Conservation (phyloP, 2,797 vertebrate genomes). For the Myiothlypis coronata region DNA sequence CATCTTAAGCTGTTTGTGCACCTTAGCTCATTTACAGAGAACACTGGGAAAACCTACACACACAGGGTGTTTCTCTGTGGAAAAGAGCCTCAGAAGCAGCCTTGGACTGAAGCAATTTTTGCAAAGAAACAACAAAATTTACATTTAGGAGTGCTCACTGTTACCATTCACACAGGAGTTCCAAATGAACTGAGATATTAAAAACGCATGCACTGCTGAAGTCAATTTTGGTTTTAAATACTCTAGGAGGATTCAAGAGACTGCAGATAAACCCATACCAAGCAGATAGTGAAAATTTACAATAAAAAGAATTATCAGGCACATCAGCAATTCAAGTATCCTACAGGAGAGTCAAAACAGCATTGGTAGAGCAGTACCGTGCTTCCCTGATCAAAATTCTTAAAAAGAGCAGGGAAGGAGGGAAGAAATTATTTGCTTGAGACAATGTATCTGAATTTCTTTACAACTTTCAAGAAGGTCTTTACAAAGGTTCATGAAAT, state of each 20-base stretch:
- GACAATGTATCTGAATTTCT: not conserved
- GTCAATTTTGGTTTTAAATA: not conserved
- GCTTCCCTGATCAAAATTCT: not conserved
- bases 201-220: not conserved
- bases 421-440: not conserved
- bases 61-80: not conserved
- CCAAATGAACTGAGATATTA: not conserved
- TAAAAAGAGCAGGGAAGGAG: not conserved
- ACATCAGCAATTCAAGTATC: not conserved
- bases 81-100: not conserved
- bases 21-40: not conserved
- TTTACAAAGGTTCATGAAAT: not conserved
- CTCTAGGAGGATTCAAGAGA: not conserved
- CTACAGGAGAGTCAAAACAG: not conserved
- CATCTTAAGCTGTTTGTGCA: not conserved
- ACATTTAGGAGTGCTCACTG: not conserved
- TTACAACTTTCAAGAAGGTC: not conserved
- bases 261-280: not conserved
- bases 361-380: not conserved
- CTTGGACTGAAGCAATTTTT: not conserved
- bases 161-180: not conserved
- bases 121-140: not conserved
- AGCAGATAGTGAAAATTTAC: not conserved
- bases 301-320: not conserved
- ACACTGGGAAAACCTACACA: not conserved